These are phyloP conservation scores for Metellina segmentata DNA, from an alignment of 2,888 invertebrate genomes.

Conservation along the genomic window DNA sequence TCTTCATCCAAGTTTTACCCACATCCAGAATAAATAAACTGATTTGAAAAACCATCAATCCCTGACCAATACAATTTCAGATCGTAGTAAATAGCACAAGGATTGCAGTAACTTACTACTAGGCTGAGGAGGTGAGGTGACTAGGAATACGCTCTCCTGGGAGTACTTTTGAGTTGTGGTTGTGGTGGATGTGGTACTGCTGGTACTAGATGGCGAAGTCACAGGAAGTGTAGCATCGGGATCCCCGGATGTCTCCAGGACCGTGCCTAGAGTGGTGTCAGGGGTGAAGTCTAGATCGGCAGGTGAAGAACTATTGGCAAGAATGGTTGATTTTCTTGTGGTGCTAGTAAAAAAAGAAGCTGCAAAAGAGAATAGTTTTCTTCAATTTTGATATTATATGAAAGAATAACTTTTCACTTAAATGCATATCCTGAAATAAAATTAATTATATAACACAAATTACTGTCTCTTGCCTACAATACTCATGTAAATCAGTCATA, in stretches of 20 bases:
- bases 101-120: constrained; percentile 37
- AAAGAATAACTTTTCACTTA: too few relatives aligned
- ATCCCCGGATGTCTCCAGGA: constrained; percentile 48
- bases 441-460: too few relatives aligned
- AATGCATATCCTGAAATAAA: too few relatives aligned
- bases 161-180: constrained; percentile 55
- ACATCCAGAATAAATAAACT: neutral
- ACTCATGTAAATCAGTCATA: too few relatives aligned
- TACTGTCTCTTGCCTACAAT: too few relatives aligned
- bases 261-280: constrained; percentile 56
- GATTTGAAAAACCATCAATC: neutral
- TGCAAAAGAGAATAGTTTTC: neutral
- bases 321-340: constrained; percentile 66
- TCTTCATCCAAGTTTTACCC: neutral
- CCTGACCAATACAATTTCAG: neutral
- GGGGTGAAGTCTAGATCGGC: constrained; percentile 40
- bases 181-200: constrained; percentile 51
- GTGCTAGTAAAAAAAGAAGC: constrained; percentile 74
- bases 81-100: neutral
- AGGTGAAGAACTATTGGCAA: constrained; percentile 50
- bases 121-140: constrained; percentile 56
- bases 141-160: constrained; percentile 58
- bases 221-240: constrained; percentile 53
- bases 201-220: constrained; percentile 61
- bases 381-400: too few relatives aligned